Percentiles rank a stretch among this genome's conserved stretches.
These are phyloP conservation scores for Microtus pennsylvanicus DNA, from an alignment of 2,113 vertebrate genomes.

Conservation along the genomic window DNA sequence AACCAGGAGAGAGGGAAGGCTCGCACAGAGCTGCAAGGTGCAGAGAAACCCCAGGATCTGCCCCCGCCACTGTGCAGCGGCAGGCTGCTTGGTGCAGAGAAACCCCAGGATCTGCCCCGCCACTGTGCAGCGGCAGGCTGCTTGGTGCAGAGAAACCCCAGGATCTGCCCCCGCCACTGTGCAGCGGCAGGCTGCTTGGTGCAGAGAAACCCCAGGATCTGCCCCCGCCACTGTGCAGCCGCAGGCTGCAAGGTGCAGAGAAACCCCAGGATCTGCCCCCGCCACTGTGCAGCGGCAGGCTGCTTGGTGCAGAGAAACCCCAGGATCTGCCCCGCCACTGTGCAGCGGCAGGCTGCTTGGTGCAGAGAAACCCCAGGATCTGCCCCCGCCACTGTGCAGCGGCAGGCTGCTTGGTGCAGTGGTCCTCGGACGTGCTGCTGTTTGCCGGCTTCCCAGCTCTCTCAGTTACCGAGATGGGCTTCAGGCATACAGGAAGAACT, in stretches of 20 bases:
- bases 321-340: background rate
- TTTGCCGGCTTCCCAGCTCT: slow-evolving; percentile 46
- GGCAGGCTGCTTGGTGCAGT: background rate
- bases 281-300: background rate
- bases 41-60: background rate
- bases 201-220: background rate
- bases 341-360: too few species aligned
- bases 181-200: background rate
- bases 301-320: background rate
- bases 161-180: background rate
- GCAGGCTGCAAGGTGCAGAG: background rate
- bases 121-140: background rate
- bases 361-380: too few species aligned
- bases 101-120: slow-evolving; percentile 8
- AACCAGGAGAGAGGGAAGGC: background rate
- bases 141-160: background rate
- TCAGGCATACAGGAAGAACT: slow-evolving; percentile 17
- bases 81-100: background rate
- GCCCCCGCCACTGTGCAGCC: background rate
- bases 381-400: background rate
- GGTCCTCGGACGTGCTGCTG: slow-evolving; percentile 53
- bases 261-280: slow-evolving; percentile 9
- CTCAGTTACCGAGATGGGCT: slow-evolving; percentile 61
- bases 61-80: background rate
- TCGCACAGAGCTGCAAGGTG: background rate